Evolutionary conservation across 2,113 vertebrate species (phyloP), one percentile per base, ranked within the genome.

Genomic region (Alaudala cheleensis): DNA sequence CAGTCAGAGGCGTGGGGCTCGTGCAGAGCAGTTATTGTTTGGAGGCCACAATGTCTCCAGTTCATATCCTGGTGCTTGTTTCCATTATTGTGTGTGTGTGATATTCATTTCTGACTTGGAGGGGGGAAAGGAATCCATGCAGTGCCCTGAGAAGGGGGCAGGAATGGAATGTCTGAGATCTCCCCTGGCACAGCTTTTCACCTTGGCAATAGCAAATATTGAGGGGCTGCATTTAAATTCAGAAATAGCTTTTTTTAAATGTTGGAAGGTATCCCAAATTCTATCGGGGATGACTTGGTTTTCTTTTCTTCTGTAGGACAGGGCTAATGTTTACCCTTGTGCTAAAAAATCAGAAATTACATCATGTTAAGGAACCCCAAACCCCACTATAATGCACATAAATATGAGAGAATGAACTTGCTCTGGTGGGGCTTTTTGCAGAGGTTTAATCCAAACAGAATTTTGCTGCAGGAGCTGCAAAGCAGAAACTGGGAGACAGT

Each of bases 11-110:
- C 92, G 18, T 81, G 95, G 87, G 93, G 86, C 57, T 97, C 69
- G 0, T 80, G 95, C 76, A 21, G 26, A 49, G 45, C 53, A 97
- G 97, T 96, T 97, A 98, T 97, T 96, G 97, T 97, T 97, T 96
- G 86, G 97, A 97, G 97, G 93, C 96, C 94, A 65, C 76, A 94
- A 82, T 58, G 92, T 96, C 96, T 97, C 97, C 70, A 84, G 86
- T 94, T 97, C 97, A 95, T 97, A 97, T 91, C 92, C 86, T 80
- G 23, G 18, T 31, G 91, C 94, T 66, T 57, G 81, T 95, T 96
- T 88, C 95, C 82, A 91, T 60, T 91, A 83, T 86, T 80, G 34
- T 34, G 22, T 53, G 91, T 96, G 86, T 20, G 57, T 31, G 94
- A 67, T 93, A 95, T 93, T 97, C 96, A 96, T 97, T 97, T 95